Conservation (phyloP, 2,797 vertebrate genomes). For the Ciconia nigra region DNA sequence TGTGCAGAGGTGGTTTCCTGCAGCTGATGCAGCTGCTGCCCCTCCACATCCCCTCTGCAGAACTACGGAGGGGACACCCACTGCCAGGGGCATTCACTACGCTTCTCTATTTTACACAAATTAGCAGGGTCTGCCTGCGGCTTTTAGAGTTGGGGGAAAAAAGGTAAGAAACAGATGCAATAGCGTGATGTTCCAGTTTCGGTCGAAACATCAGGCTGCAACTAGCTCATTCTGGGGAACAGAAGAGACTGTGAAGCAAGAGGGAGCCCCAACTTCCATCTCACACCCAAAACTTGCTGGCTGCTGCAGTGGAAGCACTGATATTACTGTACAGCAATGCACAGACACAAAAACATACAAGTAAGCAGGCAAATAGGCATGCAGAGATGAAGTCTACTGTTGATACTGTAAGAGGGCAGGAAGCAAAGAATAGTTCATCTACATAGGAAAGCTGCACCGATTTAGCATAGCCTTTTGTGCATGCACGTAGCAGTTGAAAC, state of each 20-base stretch:
- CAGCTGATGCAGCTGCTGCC: not conserved
- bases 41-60: not conserved
- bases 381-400: not conserved
- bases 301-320: not conserved
- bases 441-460: not conserved
- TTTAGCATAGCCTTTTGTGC: not conserved
- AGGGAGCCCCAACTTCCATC: not conserved
- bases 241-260: not conserved
- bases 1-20: fast-evolving
- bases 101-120: fast-evolving
- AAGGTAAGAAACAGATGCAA: not conserved
- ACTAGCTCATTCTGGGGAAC: not conserved
- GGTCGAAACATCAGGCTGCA: not conserved
- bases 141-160: not conserved
- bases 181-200: not conserved
- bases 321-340: not conserved
- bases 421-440: not conserved
- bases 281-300: not conserved
- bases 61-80: not conserved
- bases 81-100: not conserved
- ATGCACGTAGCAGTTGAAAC: not conserved
- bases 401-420: not conserved
- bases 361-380: not conserved
- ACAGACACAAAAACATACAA: not conserved
- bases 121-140: not conserved